Evolutionary conservation across 2,797 vertebrate species (phyloP), one percentile per base, ranked within the genome.

Genomic region (Intellagama lesueurii): DNA sequence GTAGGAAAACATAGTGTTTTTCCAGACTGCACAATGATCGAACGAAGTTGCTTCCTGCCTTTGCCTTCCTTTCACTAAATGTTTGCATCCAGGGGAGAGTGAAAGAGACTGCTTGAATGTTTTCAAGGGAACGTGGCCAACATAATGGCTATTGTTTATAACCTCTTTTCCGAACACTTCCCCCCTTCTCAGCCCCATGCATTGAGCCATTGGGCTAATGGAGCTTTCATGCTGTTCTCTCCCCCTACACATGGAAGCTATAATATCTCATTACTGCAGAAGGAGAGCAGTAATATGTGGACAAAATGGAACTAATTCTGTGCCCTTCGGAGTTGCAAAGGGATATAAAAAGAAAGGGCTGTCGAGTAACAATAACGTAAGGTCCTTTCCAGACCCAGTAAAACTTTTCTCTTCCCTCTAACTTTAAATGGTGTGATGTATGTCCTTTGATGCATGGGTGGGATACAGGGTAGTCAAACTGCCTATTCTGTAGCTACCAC

Each of bases 361-460:
- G 60, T 32, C 8, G 60, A 77, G 52, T 32, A 78, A 56, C 11
- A 60, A 52, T 3, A 70, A 80, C 7, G 3, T 5, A 52, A 80
- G 76, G 5, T 22, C 32, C 49, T 70, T 79, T 35, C 76, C 76
- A 81, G 16, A 28, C 30, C 47, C 49, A 69, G 30, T 70, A 40
- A 64, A 73, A 73, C n/a, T 30, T 81, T 52, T 72, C 14, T 16
- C 78, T 19, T 22, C 16, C n/a, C 76, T 91, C 91, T 90, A 93
- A 94, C 88, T 94, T 90, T 86, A 88, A 92, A 79, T 93, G 91
- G 92, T 91, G 92, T 93, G 93, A 94, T 93, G 93, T 79, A 86
- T 85, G 14, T 90, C 66, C 86, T 87, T 92, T 86, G 28, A 94
- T 94, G 94, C 92, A 92, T 89, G 88, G 83, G 73, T 91, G 52